Evolutionary conservation across 2,888 invertebrate genomes (phyloP), one percentile per base, ranked within the genome.

Genomic region (Macroteleia sp.): DNA sequence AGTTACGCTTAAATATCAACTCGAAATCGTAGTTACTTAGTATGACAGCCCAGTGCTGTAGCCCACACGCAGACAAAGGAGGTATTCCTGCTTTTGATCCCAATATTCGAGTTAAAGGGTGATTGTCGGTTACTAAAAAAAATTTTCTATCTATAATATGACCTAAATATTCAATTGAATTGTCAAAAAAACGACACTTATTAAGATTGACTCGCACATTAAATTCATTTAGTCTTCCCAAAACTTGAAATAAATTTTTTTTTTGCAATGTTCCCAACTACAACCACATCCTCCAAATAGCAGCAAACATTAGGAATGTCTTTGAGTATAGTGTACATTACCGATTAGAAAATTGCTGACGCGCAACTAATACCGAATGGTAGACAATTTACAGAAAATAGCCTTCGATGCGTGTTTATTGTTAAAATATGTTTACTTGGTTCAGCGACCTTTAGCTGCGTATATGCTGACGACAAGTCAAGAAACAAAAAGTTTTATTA

Each of bases 261-360:
- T n/a, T n/a, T n/a, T n/a, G n/a, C n/a, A n/a, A n/a, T n/a, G n/a
- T n/a, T n/a, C n/a, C n/a, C n/a, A n/a, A n/a, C 62, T 14, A 30
- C 12, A 2, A 54, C 57, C 4, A n/a, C 10, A 59, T 70, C 59
- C 44, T 92, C 91, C 0, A 88, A 84, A 91, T 91, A 92, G 67
- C 92, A 92, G 0, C 91, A 90, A 69, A 16, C 50, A 6, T 50
- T 50, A 32, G 16, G 16, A 14, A 32, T 8, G 22, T 32, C 32
- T 32, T 56, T 61, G 4, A 77, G 14, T 32, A 54, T 66, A 10
- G 12, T 46, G 25, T 67, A 44, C 67, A 67, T 46, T 25, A 71
- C 44, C 3, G 56, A 67, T n/a, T 66, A 46, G 12, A 66, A 54
- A 39, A 54, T 54, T 22, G 46, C 66, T 5, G 54, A n/a, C n/a